Evolutionary conservation across 2,797 vertebrate species (phyloP).

Genomic region (Hirundo rustica): DNA sequence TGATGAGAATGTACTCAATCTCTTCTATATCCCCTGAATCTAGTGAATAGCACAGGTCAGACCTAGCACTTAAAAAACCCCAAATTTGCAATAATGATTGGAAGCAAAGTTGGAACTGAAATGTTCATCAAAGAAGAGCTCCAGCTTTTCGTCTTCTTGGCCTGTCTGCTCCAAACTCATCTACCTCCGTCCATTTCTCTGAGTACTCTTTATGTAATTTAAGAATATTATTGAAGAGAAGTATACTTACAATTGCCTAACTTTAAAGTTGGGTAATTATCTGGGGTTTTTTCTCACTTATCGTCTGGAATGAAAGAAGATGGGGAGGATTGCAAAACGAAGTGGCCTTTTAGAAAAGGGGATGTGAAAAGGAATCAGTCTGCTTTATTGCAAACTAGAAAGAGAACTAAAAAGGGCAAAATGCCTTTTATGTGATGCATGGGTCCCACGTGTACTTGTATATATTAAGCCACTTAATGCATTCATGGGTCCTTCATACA

Average conservation of each 20-base stretch:
- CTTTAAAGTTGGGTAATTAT: not conserved
- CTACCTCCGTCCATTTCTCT: not conserved
- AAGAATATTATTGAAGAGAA: not conserved
- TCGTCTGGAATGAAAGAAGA: not conserved
- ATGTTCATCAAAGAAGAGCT: not conserved
- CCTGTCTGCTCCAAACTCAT: not conserved
- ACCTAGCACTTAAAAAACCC: not conserved
- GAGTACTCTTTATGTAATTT: not conserved
- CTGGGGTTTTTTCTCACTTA: not conserved
- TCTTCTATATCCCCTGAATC: not conserved
- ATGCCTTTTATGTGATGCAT: not conserved
- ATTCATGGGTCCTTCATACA: not conserved
- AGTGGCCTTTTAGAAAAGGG: not conserved
- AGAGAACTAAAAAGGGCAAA: not conserved
- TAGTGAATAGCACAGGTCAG: not conserved
- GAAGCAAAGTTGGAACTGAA: constrained; percentile 38
- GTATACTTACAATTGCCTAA: not conserved
- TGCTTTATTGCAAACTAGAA: not conserved
- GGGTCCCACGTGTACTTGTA: not conserved
- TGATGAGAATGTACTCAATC: not conserved
- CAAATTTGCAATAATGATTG: not conserved
- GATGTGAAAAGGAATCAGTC: not conserved
- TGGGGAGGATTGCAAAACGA: not conserved
- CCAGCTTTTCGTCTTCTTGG: not conserved
- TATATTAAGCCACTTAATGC: not conserved